phyloP scores from a whole-genome alignment of 2,797 vertebrate genomes.

The Danio kyathit region DNA sequence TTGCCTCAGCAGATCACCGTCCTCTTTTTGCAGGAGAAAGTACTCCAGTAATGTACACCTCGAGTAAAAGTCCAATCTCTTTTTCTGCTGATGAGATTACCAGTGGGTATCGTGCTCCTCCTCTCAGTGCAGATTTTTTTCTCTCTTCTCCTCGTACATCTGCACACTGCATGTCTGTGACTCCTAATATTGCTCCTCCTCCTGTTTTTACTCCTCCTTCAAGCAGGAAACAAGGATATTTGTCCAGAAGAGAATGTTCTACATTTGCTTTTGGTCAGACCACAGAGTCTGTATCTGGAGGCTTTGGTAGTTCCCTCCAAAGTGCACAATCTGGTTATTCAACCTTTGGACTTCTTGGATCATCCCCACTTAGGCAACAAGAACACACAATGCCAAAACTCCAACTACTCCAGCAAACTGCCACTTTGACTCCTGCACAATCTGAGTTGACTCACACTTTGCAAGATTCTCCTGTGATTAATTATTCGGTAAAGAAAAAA shows the following conservation, averaged over 20 bases:
- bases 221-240: too few species aligned
- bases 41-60: too few species aligned
- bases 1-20: too few species aligned
- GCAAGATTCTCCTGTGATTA: neutral
- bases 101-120: neutral
- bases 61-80: too few species aligned
- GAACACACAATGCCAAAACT: neutral
- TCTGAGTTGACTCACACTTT: slow-evolving; percentile 4
- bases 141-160: neutral
- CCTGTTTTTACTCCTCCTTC: neutral
- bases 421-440: too few species aligned
- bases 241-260: too few species aligned
- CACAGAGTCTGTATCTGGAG: too few species aligned
- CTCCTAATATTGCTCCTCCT: neutral
- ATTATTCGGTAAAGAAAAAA: neutral
- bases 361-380: neutral
- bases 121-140: neutral
- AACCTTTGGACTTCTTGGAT: neutral
- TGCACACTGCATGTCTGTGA: neutral
- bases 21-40: too few species aligned
- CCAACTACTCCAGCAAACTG: neutral
- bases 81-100: too few species aligned
- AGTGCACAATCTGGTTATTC: neutral
- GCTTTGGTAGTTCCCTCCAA: neutral
- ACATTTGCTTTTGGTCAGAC: neutral